A percentile compares a stretch with the other conserved stretches of the same genome.
These are phyloP conservation scores for Tursiops truncatus DNA, from an alignment of 2,113 vertebrate genomes.

Conservation along the genomic window DNA sequence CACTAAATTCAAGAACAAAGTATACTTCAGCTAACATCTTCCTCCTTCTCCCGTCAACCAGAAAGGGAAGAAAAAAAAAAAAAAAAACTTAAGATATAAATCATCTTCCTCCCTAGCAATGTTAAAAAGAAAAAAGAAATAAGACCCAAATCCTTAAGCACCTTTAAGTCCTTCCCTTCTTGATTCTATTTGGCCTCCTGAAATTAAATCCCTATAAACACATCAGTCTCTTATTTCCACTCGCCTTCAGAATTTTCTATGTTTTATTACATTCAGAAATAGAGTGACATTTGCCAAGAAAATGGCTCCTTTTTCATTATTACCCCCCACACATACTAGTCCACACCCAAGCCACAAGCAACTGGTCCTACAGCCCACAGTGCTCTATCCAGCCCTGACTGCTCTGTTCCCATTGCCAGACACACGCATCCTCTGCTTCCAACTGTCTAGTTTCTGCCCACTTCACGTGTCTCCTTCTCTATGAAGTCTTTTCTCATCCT, in stretches of 20 bases:
- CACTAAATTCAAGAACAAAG: not conserved
- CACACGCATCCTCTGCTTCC: not conserved
- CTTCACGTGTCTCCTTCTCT: not conserved
- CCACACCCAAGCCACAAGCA: not conserved
- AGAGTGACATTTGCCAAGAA: not conserved
- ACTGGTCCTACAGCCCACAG: not conserved
- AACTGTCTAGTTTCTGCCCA: not conserved
- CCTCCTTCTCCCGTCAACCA: not conserved
- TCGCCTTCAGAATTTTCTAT: not conserved
- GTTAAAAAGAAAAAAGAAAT: not conserved
- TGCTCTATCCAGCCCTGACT: too few relatives aligned
- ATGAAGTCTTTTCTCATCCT: not conserved
- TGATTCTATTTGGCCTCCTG: not conserved
- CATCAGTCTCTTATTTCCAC: not conserved
- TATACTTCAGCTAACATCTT: not conserved
- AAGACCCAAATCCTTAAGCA: not conserved
- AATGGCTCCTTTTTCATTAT: not conserved
- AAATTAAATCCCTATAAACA: constrained; percentile 21
- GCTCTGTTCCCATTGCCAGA: not conserved
- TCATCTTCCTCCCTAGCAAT: not conserved
- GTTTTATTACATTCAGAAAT: constrained; percentile 17
- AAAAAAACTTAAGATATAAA: not conserved
- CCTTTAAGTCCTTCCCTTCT: not conserved
- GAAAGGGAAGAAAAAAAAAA: not conserved
- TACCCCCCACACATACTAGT: not conserved